A percentile compares a stretch with the other conserved stretches of the same genome.
Evolutionary conservation across 2,113 vertebrate genomes (phyloP).

Genomic region (Nannospalax galili): DNA sequence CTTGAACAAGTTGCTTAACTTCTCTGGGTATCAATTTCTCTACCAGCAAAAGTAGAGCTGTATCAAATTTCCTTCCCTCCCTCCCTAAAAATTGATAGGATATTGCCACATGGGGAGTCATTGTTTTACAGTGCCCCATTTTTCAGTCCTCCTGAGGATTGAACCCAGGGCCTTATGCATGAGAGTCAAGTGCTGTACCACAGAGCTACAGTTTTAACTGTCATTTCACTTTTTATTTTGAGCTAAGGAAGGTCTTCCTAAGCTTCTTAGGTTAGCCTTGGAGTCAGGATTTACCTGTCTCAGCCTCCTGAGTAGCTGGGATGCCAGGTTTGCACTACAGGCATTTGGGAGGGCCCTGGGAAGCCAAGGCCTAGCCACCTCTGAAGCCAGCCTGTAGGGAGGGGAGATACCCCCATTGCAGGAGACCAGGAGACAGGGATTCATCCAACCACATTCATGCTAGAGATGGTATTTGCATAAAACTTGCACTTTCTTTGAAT

Average conservation of each 20-base stretch:
- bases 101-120: too few species aligned
- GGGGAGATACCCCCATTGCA: neutral
- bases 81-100: too few species aligned
- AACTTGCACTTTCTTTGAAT: constrained; percentile 57
- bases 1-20: constrained; percentile 12
- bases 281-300: neutral
- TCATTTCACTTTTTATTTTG: neutral
- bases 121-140: too few species aligned
- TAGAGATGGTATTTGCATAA: constrained; percentile 44
- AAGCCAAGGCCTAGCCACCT: neutral
- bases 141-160: neutral
- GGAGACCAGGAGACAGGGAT: neutral
- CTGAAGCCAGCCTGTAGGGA: neutral
- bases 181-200: neutral
- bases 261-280: neutral
- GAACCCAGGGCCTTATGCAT: neutral
- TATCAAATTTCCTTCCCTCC: neutral
- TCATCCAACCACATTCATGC: neutral
- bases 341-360: neutral
- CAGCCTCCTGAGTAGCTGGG: neutral
- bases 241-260: neutral
- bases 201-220: neutral
- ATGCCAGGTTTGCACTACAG: neutral
- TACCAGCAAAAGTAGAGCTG: neutral
- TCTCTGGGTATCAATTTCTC: constrained; percentile 47